Base-by-base conservation (phyloP, 2,797 vertebrate genomes). In the Lepilemur ruficaudatus region DNA sequence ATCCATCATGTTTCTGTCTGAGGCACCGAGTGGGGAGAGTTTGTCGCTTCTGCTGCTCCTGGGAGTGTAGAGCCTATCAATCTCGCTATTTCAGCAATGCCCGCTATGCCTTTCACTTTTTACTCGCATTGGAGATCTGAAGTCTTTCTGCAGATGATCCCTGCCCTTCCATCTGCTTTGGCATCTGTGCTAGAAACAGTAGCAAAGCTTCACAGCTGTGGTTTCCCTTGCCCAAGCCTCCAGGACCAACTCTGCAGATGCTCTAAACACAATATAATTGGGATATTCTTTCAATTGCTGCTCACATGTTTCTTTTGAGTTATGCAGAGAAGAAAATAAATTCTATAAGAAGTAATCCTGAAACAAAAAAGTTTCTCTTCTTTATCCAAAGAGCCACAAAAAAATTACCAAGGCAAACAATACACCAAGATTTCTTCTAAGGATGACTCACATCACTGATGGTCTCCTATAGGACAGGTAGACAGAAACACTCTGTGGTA, bases 141-240 rank as follows among this genome's bases (percentile, higher is more conserved):
- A 96, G 57, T n/a, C 81, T 94, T 88, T 97, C 95, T 94, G 76
- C 93, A 89, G 94, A 96, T 97, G 95, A 97, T 98, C 97, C 97
- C 96, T 98, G 97, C 97, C 97, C 97, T 97, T 96, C 97, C 98
- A 98, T 98, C 97, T 98, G 98, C 93, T 97, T 93, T 94, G 93
- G 90, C 95, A 95, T 97, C 97, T 98, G 97, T 89, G 95, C 86
- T 89, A 97, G 86, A 87, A 97, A 93, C 88, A 81, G 81, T 87
- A 98, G 94, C 86, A 95, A 93, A 97, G 85, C 78, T 94, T 92
- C 98, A 93, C 97, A 98, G 96, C 96, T 98, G 95, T 95, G 96
- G 65, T 85, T 98, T 95, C 91, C 82, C 88, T 95, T 88, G 65
- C 94, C 75, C 95, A 89, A 92, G 96, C 95, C 94, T 97, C 93